A percentile compares a stretch with the other conserved stretches of the same genome.
phyloP scores from a whole-genome alignment of 2,888 invertebrate genomes.

The Eremobia ochroleuca region DNA sequence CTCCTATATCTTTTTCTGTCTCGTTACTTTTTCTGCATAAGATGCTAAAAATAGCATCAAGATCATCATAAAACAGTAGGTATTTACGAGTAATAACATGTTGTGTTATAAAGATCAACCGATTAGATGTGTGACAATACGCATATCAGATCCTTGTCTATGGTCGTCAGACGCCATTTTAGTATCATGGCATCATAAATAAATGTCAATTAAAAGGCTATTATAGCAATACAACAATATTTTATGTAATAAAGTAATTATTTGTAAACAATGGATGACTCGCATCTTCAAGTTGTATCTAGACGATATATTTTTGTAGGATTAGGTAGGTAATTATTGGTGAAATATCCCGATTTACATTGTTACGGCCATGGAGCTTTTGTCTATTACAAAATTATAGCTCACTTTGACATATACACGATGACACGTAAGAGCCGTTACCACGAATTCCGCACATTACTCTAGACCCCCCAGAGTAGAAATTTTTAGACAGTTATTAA shows the following conservation, averaged over 20 bases:
- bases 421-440: no score
- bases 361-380: background rate
- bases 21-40: background rate
- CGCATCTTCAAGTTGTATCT: background rate
- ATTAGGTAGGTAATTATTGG: background rate
- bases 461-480: no score
- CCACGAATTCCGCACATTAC: no score
- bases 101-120: conserved; percentile 6
- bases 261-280: conserved; percentile 5
- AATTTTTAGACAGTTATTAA: no score
- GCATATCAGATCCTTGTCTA: conserved; percentile 50
- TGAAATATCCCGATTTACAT: background rate
- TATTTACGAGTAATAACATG: conserved; percentile 7
- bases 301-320: background rate
- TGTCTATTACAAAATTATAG: background rate
- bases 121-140: conserved; percentile 44
- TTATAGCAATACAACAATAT: conserved; percentile 4
- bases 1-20: background rate
- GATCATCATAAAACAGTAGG: conserved; percentile 11
- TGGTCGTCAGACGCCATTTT: conserved; percentile 47
- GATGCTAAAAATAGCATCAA: conserved; percentile 28
- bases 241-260: conserved; percentile 8
- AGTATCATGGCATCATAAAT: conserved; percentile 40
- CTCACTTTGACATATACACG: background rate
- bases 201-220: conserved; percentile 52